These are phyloP conservation scores for Chaetodon trifasciatus DNA, from an alignment of 2,797 vertebrate genomes.

Conservation along the genomic window DNA sequence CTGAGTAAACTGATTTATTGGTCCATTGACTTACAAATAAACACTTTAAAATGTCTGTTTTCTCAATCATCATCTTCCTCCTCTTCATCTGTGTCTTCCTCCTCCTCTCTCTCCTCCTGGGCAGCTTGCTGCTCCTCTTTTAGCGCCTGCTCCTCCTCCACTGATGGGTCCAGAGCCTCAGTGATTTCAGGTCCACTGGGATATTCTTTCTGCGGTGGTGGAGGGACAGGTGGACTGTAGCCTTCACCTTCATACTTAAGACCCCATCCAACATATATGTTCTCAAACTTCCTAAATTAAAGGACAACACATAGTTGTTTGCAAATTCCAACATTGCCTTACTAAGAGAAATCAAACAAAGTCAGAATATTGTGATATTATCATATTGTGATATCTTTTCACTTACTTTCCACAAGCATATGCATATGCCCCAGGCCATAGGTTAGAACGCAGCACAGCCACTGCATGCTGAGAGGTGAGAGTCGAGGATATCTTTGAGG, in stretches of 20 bases:
- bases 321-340: neutral
- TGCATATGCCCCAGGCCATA: slow-evolving; percentile 93
- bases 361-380: neutral
- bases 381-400: neutral
- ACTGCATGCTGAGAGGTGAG: slow-evolving; percentile 89
- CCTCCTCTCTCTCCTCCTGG: slow-evolving; percentile 84
- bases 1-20: slow-evolving; percentile 41
- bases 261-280: slow-evolving; percentile 96
- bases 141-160: slow-evolving; percentile 90
- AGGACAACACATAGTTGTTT: slow-evolving; percentile 7
- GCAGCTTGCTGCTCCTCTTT: slow-evolving; percentile 80
- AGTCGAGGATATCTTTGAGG: slow-evolving; percentile 84
- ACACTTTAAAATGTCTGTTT: neutral
- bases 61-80: slow-evolving; percentile 81
- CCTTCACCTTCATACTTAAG: slow-evolving; percentile 88
- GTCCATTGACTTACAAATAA: neutral
- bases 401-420: slow-evolving; percentile 91
- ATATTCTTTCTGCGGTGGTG: slow-evolving; percentile 85
- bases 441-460: slow-evolving; percentile 91
- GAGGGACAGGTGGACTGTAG: slow-evolving; percentile 84
- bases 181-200: slow-evolving; percentile 86
- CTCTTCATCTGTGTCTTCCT: slow-evolving; percentile 68
- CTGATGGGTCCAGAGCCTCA: slow-evolving; percentile 88
- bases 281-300: slow-evolving; percentile 91
- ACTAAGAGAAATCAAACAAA: neutral